These are phyloP conservation scores for Plemyria rubiginata DNA, from an alignment of 2,888 invertebrate species.

Conservation along the genomic window DNA sequence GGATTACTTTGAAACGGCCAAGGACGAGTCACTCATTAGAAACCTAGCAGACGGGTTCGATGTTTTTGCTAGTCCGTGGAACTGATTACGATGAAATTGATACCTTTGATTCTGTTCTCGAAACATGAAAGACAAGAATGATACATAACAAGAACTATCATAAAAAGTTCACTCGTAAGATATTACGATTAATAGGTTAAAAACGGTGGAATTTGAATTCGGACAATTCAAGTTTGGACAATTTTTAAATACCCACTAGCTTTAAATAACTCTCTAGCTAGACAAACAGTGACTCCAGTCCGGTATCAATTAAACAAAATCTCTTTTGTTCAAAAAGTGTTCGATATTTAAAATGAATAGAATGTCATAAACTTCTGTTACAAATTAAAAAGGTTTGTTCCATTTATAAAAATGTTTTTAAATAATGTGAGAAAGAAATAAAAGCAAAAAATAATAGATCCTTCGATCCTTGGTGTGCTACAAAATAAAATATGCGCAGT, in stretches of 20 bases:
- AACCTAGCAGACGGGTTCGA: constrained; percentile 2
- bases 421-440: neutral
- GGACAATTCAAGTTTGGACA: too few relatives aligned
- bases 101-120: constrained; percentile 11
- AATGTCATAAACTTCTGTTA: neutral
- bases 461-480: neutral
- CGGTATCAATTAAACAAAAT: too few relatives aligned
- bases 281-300: too few relatives aligned
- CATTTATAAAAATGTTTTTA: too few relatives aligned
- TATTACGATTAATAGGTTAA: too few relatives aligned
- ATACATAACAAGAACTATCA: neutral
- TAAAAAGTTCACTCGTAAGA: neutral
- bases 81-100: constrained; percentile 8
- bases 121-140: neutral
- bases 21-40: constrained; percentile 13
- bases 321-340: neutral
- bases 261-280: too few relatives aligned
- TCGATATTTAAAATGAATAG: neutral
- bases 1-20: constrained; percentile 23
- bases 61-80: constrained; percentile 17
- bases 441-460: neutral
- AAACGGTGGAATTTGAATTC: too few relatives aligned
- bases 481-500: neutral
- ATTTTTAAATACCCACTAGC: too few relatives aligned
- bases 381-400: neutral